Percentiles rank a stretch among this genome's conserved stretches.
phyloP scores from a whole-genome alignment of 2,888 invertebrate species.

The Orthonychiurus folsomi region DNA sequence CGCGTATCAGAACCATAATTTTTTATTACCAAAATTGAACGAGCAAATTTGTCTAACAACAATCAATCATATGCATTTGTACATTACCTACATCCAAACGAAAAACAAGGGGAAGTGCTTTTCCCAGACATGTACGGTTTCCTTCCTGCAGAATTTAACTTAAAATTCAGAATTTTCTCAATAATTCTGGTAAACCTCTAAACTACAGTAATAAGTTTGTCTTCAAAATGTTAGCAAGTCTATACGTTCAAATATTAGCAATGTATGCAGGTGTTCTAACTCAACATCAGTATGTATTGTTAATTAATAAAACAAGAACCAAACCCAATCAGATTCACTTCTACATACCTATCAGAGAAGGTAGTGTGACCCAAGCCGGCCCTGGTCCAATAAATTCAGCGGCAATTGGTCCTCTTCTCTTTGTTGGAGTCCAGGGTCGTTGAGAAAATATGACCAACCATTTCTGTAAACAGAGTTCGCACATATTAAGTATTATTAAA shows the following conservation, averaged over 20 bases:
- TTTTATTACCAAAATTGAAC: no score
- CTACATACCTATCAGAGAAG: slow-evolving; percentile 68
- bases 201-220: no score
- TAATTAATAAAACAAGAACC: not conserved
- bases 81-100: slow-evolving; percentile 40
- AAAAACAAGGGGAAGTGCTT: slow-evolving; percentile 39
- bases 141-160: slow-evolving; percentile 26
- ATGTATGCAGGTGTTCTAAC: no score
- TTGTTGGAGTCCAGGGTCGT: slow-evolving; percentile 82
- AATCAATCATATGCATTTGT: no score
- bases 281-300: no score
- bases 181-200: no score
- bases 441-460: slow-evolving; percentile 61
- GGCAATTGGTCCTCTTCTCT: slow-evolving; percentile 76
- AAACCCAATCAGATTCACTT: not conserved
- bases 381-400: slow-evolving; percentile 80
- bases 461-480: slow-evolving; percentile 38
- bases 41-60: no score
- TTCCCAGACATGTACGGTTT: slow-evolving; percentile 39
- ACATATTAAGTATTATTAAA: no score
- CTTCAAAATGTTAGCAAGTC: no score
- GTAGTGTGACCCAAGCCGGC: slow-evolving; percentile 74
- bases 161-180: no score
- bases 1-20: no score
- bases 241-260: no score